Conservation (phyloP, 2,113 vertebrate species). For the Paramormyrops kingsleyae region DNA sequence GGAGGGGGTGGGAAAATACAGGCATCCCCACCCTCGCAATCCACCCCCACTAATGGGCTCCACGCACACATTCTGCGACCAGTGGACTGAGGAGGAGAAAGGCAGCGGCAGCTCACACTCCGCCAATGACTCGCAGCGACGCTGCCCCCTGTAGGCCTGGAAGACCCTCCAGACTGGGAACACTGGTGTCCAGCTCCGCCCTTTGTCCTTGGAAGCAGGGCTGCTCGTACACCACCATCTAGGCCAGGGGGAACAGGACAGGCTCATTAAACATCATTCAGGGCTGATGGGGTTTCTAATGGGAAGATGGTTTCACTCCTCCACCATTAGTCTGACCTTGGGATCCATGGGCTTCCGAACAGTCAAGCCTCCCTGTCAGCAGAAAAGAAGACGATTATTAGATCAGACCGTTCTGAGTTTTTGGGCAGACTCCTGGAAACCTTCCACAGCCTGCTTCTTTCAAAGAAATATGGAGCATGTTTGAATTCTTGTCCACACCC, state of each 20-base stretch:
- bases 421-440: not conserved
- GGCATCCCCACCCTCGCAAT: not conserved
- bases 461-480: not conserved
- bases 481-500: not conserved
- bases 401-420: not conserved
- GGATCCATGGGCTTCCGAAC: constrained; percentile 38
- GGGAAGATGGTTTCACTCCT: not conserved
- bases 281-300: not conserved
- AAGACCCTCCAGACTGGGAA: constrained; percentile 49
- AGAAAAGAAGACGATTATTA: not conserved
- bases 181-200: constrained; percentile 64
- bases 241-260: constrained; percentile 26
- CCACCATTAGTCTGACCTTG: constrained; percentile 29
- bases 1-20: not conserved
- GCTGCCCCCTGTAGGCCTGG: constrained; percentile 50
- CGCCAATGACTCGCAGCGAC: constrained; percentile 70
- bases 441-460: not conserved
- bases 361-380: constrained; percentile 35
- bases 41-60: not conserved
- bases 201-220: constrained; percentile 58
- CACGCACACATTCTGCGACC: not conserved
- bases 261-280: not conserved
- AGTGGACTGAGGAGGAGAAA: not conserved
- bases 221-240: constrained; percentile 75
- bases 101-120: constrained; percentile 61